A percentile compares a stretch with the other conserved stretches of the same genome.
These are phyloP conservation scores for Leptarthrus brevirostris DNA, from an alignment of 2,888 invertebrate species.

Conservation along the genomic window DNA sequence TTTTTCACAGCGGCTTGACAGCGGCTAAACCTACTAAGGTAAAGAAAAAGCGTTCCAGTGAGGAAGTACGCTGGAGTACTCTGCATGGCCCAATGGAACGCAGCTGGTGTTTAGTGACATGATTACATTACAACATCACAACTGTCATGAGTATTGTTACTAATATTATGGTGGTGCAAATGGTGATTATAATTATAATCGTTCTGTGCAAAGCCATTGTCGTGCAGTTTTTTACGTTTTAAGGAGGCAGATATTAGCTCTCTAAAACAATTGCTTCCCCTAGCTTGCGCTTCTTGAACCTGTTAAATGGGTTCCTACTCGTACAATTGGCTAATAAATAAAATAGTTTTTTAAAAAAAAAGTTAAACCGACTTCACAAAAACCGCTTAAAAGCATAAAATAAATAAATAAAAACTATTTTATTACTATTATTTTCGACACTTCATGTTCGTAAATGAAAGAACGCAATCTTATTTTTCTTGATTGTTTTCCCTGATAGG, in stretches of 20 bases:
- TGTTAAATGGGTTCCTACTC: conserved; percentile 63
- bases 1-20: no score
- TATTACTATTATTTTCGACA: background rate
- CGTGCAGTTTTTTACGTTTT: conserved; percentile 59
- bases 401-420: conserved; percentile 35
- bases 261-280: conserved; percentile 61
- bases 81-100: no score
- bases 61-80: no score
- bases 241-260: conserved; percentile 59
- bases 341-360: conserved; percentile 61
- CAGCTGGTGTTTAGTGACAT: background rate
- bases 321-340: conserved; percentile 61
- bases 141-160: conserved; percentile 19
- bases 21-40: no score
- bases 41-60: no score
- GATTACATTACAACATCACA: conserved; percentile 36
- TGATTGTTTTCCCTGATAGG: no score
- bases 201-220: conserved; percentile 52
- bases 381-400: conserved; percentile 61
- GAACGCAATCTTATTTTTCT: no score
- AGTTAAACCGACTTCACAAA: no score
- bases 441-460: conserved; percentile 58
- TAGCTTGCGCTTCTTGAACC: conserved; percentile 60
- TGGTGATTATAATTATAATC: conserved; percentile 24
- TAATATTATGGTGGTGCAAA: conserved; percentile 17